phyloP scores from a whole-genome alignment of 2,797 vertebrate species.

The Mallotus villosus region DNA sequence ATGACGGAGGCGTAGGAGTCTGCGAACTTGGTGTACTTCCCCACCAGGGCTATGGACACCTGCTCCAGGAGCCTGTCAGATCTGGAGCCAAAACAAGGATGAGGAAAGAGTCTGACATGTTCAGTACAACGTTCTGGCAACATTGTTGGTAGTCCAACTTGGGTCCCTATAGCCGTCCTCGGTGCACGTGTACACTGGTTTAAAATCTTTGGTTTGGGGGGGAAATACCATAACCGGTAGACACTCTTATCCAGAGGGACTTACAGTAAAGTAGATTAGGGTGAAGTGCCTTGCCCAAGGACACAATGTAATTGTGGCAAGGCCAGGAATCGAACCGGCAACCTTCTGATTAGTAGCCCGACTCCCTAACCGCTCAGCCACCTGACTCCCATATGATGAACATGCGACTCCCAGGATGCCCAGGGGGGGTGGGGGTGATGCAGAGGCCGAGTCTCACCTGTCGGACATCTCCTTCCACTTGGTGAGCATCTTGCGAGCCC shows the following conservation, averaged over 20 bases:
- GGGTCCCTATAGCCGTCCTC: too few species aligned
- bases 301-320: too few species aligned
- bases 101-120: background rate
- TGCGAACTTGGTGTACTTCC: conserved; percentile 94
- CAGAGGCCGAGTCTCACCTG: conserved; percentile 71
- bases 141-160: too few species aligned
- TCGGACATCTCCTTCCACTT: conserved; percentile 98
- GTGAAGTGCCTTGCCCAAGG: too few species aligned
- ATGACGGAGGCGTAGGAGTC: conserved; percentile 97
- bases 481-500: conserved; percentile 86
- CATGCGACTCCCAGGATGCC: background rate
- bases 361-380: too few species aligned
- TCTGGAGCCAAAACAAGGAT: conserved; percentile 60
- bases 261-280: too few species aligned
- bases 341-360: too few species aligned
- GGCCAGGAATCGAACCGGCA: too few species aligned
- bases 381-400: background rate
- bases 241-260: too few species aligned
- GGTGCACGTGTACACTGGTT: too few species aligned
- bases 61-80: conserved; percentile 89
- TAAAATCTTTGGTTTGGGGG: too few species aligned
- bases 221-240: background rate
- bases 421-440: background rate
- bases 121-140: too few species aligned
- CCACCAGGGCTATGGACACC: conserved; percentile 92